phyloP scores from a whole-genome alignment of 2,888 invertebrate species.

The Anorthoa munda region DNA sequence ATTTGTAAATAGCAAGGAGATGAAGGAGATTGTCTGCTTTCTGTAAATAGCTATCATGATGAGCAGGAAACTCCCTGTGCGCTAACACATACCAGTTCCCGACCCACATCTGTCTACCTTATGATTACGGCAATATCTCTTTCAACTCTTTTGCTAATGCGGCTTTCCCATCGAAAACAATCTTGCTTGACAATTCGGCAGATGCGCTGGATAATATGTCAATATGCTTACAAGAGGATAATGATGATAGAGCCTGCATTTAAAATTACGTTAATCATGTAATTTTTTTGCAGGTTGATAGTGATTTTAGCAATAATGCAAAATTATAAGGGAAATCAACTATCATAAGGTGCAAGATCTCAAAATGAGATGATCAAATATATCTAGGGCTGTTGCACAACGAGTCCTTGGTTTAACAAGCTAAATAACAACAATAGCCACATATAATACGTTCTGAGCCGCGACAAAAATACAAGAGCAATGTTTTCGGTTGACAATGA shows the following conservation, averaged over 20 bases:
- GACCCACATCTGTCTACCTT: conserved; percentile 44
- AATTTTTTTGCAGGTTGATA: neutral
- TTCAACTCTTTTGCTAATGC: conserved; percentile 23
- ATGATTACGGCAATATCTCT: conserved; percentile 14
- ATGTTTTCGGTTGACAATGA: conserved; percentile 86
- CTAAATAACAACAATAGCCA: conserved; percentile 69
- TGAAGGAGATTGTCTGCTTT: neutral
- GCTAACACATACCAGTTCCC: conserved; percentile 22
- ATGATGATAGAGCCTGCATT: neutral
- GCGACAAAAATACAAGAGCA: conserved; percentile 78
- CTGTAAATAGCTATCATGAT: conserved; percentile 18
- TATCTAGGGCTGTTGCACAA: conserved; percentile 26
- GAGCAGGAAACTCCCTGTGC: conserved; percentile 16
- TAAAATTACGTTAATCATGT: neutral
- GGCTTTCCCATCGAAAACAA: neutral
- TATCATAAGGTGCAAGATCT: neutral
- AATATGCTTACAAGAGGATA: neutral
- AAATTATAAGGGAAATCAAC: neutral
- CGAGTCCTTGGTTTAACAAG: conserved; percentile 44
- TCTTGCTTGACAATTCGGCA: neutral
- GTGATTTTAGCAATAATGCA: neutral
- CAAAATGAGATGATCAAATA: conserved; percentile 27
- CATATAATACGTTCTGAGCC: conserved; percentile 74
- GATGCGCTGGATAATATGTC: neutral
- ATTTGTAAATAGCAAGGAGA: neutral